phyloP scores from a whole-genome alignment of 2,888 invertebrate genomes.

The Phrixothrix hirtus region DNA sequence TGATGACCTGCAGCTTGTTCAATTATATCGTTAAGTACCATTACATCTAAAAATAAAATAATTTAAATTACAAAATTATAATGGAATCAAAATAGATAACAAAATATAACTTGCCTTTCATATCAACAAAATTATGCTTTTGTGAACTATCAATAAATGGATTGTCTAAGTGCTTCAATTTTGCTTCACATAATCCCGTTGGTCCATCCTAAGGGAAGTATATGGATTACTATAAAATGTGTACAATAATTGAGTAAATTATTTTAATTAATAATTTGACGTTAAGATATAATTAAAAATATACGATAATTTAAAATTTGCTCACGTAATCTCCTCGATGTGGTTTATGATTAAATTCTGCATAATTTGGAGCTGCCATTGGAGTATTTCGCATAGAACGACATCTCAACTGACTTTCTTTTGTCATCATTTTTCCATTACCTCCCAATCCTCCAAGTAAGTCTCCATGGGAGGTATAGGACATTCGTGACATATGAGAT shows the following conservation, averaged over 20 bases:
- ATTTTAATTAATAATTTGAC: too few species aligned
- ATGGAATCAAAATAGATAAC: too few species aligned
- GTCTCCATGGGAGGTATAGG: constrained; percentile 94
- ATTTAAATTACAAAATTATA: constrained; percentile 4
- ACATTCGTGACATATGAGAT: constrained; percentile 90
- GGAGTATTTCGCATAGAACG: constrained; percentile 72
- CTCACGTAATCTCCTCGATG: constrained; percentile 75
- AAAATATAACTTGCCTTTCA: constrained; percentile 63
- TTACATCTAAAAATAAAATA: constrained; percentile 75
- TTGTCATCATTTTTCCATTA: constrained; percentile 71
- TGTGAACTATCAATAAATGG: constrained; percentile 88
- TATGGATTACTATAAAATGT: too few species aligned
- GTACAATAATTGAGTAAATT: too few species aligned
- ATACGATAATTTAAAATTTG: too few species aligned
- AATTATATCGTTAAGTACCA: constrained; percentile 95
- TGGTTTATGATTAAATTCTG: constrained; percentile 66
- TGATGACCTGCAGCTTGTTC: constrained; percentile 92
- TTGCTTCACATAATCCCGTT: constrained; percentile 79
- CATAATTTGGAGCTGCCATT: constrained; percentile 60
- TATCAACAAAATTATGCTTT: constrained; percentile 88
- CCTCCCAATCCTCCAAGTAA: constrained; percentile 72
- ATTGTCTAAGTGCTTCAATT: constrained; percentile 86
- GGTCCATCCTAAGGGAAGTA: constrained; percentile 83
- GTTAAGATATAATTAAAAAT: too few species aligned
- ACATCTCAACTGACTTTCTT: constrained; percentile 80